Conservation (phyloP, 1,140 invertebrate genomes). For the Homalodisca vitripennis region DNA sequence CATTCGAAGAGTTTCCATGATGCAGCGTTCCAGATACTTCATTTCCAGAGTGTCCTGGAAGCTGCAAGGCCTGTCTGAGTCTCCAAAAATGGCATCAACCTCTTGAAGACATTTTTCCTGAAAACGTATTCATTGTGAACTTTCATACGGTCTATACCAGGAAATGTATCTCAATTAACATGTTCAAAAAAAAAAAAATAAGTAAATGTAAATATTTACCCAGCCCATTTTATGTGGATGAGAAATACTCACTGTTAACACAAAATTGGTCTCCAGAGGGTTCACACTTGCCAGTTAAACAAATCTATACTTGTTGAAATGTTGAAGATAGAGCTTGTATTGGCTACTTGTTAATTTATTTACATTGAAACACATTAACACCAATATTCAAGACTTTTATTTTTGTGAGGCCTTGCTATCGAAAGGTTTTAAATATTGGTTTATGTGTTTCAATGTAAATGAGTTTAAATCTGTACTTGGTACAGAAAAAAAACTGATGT, state of each 20-base stretch:
- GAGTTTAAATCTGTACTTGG: too few species aligned
- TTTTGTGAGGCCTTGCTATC: too few species aligned
- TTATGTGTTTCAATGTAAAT: too few species aligned
- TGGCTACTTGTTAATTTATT: too few species aligned
- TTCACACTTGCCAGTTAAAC: not conserved
- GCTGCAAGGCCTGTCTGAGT: constrained; percentile 67
- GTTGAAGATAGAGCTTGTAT: too few species aligned
- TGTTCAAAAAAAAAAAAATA: not conserved
- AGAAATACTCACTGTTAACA: not conserved
- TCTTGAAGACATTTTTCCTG: constrained; percentile 75
- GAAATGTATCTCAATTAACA: not conserved
- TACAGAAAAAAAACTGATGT: too few species aligned
- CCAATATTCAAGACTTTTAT: too few species aligned
- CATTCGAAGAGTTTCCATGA: constrained; percentile 72
- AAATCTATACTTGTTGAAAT: too few species aligned
- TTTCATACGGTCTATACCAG: not conserved
- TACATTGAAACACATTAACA: too few species aligned
- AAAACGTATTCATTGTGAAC: not conserved
- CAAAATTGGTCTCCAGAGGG: not conserved
- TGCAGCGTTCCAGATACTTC: constrained; percentile 79
- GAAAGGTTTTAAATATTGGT: too few species aligned
- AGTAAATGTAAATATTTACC: not conserved
- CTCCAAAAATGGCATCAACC: constrained; percentile 72
- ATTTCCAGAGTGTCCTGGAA: constrained; percentile 78
- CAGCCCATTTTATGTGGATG: not conserved